Percentiles rank a stretch among this genome's conserved stretches.
Conservation (phyloP, 1,140 invertebrate species). For the Drosophila trapezifrons region DNA sequence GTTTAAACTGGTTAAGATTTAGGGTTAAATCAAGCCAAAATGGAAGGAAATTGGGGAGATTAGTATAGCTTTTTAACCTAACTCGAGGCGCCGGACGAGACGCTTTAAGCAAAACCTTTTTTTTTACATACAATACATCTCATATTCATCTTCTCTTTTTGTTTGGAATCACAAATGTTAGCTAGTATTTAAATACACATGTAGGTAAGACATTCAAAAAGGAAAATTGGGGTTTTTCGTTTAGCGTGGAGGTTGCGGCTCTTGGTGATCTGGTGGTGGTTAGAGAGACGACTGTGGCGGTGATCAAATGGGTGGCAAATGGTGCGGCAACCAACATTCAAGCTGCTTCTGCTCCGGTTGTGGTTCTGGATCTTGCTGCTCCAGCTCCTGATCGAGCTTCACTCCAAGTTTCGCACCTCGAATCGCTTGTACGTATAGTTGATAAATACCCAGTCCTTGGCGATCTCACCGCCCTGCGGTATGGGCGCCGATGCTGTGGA, state of each 20-base stretch:
- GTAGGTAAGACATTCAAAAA: slow-evolving; percentile 80
- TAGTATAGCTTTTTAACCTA: slow-evolving; percentile 73
- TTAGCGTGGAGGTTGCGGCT: slow-evolving; percentile 64
- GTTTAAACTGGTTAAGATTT: slow-evolving; percentile 26
- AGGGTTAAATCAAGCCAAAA: slow-evolving; percentile 54
- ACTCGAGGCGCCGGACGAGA: slow-evolving; percentile 46
- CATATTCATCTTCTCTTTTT: slow-evolving; percentile 46
- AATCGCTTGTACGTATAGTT: slow-evolving; percentile 99
- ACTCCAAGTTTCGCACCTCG: slow-evolving; percentile 87
- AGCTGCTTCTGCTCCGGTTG: slow-evolving; percentile 38
- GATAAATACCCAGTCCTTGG: slow-evolving; percentile 99
- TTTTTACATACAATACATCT: slow-evolving; percentile 62
- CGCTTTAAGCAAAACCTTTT: slow-evolving; percentile 55
- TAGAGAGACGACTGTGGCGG: slow-evolving; percentile 70
- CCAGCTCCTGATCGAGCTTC: slow-evolving; percentile 48
- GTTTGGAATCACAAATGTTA: slow-evolving; percentile 81
- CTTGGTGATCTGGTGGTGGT: slow-evolving; percentile 58
- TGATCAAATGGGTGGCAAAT: slow-evolving; percentile 67
- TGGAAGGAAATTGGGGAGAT: slow-evolving; percentile 38
- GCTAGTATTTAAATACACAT: slow-evolving; percentile 82
- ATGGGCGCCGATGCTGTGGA: slow-evolving; percentile 90
- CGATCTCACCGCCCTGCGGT: slow-evolving; percentile 92
- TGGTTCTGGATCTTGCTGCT: slow-evolving; percentile 7
- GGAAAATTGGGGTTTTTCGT: slow-evolving; percentile 69
- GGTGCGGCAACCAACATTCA: slow-evolving; percentile 69